Conservation (phyloP, 2,113 vertebrate genomes). For the Lutjanus erythropterus region DNA sequence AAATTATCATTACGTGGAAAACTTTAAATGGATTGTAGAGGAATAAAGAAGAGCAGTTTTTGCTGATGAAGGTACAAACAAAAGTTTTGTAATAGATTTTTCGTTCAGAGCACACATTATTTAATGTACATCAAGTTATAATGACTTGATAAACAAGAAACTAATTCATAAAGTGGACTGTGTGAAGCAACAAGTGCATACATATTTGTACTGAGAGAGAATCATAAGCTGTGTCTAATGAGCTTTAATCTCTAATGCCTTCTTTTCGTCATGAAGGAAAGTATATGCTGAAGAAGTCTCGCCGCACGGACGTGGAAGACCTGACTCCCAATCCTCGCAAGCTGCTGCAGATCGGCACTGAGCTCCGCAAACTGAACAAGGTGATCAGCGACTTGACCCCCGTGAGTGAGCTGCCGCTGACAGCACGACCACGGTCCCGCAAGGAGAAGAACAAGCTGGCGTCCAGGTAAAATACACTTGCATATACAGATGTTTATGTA, state of each 20-base stretch:
- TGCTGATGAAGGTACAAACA: background rate
- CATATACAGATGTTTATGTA: no score
- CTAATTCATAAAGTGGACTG: background rate
- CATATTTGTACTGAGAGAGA: background rate
- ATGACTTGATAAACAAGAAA: background rate
- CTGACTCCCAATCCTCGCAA: constrained; percentile 98
- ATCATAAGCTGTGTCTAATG: no score
- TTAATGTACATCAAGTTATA: background rate
- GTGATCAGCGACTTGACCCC: constrained; percentile 98
- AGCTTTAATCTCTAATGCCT: background rate
- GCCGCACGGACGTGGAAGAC: constrained; percentile 98
- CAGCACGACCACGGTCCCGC: constrained; percentile 94
- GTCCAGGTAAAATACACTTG: constrained; percentile 87
- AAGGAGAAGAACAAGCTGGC: constrained; percentile 99
- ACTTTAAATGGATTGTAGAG: background rate
- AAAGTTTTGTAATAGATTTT: background rate
- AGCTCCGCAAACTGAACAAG: constrained; percentile 96
- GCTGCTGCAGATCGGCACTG: constrained; percentile 95
- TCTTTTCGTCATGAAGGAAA: constrained; percentile 85
- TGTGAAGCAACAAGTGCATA: background rate
- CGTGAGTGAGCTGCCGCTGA: constrained; percentile 96
- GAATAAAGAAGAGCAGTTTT: background rate
- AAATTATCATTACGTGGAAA: background rate
- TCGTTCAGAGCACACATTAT: no score
- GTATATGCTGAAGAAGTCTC: constrained; percentile 96